A percentile compares a stretch with the other conserved stretches of the same genome.
phyloP scores from a whole-genome alignment of 2,888 invertebrate species.

The Tachina lurida region DNA sequence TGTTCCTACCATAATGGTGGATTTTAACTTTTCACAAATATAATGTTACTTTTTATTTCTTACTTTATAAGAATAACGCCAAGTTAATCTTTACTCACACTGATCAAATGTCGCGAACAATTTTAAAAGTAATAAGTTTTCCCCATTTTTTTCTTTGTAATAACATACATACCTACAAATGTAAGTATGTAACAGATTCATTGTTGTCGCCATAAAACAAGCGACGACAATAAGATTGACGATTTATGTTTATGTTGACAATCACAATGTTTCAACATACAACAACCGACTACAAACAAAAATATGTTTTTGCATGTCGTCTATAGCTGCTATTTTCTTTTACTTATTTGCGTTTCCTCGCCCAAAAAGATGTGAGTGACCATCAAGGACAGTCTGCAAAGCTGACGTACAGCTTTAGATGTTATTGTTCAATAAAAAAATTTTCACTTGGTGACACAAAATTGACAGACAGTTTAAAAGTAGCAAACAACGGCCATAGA shows the following conservation, averaged over 20 bases:
- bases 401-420: constrained; percentile 40
- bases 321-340: constrained; percentile 14
- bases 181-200: constrained; percentile 1
- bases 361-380: constrained; percentile 38
- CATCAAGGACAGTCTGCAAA: constrained; percentile 39
- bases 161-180: not conserved
- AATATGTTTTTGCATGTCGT: constrained; percentile 64
- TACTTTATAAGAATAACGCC: not conserved
- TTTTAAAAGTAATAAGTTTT: constrained; percentile 81
- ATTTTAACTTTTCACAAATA: not conserved
- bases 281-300: constrained; percentile 31
- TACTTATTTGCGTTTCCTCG: constrained; percentile 23
- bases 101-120: constrained; percentile 79
- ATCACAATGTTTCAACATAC: constrained; percentile 56
- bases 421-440: constrained; percentile 50
- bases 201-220: constrained; percentile 59
- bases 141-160: constrained; percentile 27
- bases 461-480: constrained; percentile 58
- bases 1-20: no score
- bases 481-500: constrained; percentile 9
- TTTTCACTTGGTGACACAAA: constrained; percentile 60
- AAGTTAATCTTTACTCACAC: constrained; percentile 6
- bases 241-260: constrained; percentile 67
- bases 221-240: constrained; percentile 51
- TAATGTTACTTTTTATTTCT: not conserved